Percentiles rank a stretch among this genome's conserved stretches.
Evolutionary conservation across 92 coral and sea anemone species (phyloP).

Genomic region (Heteractis magnifica): DNA sequence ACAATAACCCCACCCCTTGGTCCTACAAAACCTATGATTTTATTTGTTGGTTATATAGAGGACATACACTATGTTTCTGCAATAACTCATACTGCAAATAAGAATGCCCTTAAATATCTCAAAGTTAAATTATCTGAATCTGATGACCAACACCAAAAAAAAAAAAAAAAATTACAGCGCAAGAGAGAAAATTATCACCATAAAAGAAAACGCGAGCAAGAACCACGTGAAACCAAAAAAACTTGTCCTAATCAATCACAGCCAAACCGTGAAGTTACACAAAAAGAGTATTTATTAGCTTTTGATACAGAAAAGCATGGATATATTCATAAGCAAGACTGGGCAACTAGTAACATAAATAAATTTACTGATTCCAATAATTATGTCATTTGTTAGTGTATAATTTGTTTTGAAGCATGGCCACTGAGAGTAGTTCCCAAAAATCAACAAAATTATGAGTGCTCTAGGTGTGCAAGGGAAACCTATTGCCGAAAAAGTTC

Average conservation of each 20-base stretch:
- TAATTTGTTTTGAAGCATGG: conserved; percentile 55
- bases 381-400: conserved; percentile 50
- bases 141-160: not conserved
- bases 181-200: not conserved
- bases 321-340: conserved; percentile 36
- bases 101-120: not conserved
- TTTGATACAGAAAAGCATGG: conserved; percentile 39
- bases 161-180: not conserved
- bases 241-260: not conserved
- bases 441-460: conserved; percentile 19
- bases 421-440: conserved; percentile 39
- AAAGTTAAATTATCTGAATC: not conserved
- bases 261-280: not conserved
- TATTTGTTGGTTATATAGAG: conserved; percentile 36
- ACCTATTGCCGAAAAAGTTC: conserved; percentile 54
- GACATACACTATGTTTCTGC: conserved; percentile 35
- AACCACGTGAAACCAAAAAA: not conserved
- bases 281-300: conserved; percentile 19
- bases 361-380: conserved; percentile 48
- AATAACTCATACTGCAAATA: not conserved
- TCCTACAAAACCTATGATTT: conserved; percentile 14
- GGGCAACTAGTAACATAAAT: conserved; percentile 33
- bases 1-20: conserved; percentile 33
- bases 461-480: conserved; percentile 56
- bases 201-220: not conserved